Base-by-base conservation (phyloP, 2,113 vertebrate species). In the Geococcyx californianus region DNA sequence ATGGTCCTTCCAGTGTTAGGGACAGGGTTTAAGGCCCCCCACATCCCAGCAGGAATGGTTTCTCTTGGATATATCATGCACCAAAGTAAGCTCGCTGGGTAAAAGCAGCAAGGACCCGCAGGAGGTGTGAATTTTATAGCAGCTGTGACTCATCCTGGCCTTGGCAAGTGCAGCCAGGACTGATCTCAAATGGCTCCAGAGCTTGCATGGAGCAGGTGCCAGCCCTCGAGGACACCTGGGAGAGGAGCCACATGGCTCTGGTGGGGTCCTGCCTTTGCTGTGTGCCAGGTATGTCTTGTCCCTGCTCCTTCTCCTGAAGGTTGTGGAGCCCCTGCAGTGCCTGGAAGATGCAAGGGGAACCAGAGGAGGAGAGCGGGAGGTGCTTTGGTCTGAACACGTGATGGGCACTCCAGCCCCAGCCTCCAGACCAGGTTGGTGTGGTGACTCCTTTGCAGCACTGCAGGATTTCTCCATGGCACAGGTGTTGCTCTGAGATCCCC, bases 341-440 rank as follows among this genome's bases (percentile, higher is more conserved):
- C 70, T 34, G 70, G 52, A 55, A 49, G 58, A 4, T n/a, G 64
- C 11, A 15, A 17, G 45, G 70, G 28, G 42, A 44, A 6, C 55
- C 2, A 3, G 36, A 33, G 75, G 52, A 44, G 38, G 66, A 13
- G 63, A 45, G 33, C 1, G 31, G 36, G 34, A 16, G 24, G 3
- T 11, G 56, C 25, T 42, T 69, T 24, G n/a, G 19, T 29, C 44
- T 8, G 11, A 14, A 31, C 20, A 17, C 7, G 0, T 0, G 5
- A 6, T 15, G 33, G 51, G 26, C 20, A 6, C 68, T 52, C 62
- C 58, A 26, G 20, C 38, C 40, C 18, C 42, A 24, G 49, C 18
- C 51, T 24, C 63, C 44, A 7, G 19, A 20, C 20, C 21, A 16
- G 59, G 18, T 40, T 29, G 59, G 42, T 2, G 2, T 16, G 19